Percentiles rank a stretch among this genome's conserved stretches.
Conservation (phyloP, 2,888 invertebrate genomes). For the Neocrepidodera transversa region DNA sequence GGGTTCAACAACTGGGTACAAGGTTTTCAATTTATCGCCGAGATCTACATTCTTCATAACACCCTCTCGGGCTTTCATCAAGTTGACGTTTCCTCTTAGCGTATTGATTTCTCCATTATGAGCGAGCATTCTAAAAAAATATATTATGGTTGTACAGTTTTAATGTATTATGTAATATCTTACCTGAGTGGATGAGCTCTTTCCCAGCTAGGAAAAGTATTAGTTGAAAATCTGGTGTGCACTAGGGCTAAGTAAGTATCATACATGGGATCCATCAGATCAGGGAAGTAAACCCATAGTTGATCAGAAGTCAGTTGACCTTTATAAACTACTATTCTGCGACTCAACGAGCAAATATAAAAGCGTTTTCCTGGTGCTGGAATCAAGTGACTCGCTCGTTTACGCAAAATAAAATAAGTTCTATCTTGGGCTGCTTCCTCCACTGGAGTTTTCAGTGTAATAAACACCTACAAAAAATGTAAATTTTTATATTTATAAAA, state of each 20-base stretch:
- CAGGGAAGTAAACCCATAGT: conserved; percentile 80
- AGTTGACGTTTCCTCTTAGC: conserved; percentile 95
- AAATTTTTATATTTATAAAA: neutral
- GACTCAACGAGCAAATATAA: conserved; percentile 95
- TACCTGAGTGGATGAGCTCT: conserved; percentile 96
- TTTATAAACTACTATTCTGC: conserved; percentile 94
- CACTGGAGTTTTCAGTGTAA: conserved; percentile 45
- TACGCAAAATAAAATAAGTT: conserved; percentile 81
- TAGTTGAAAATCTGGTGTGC: conserved; percentile 98
- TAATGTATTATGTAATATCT: conserved; percentile 31
- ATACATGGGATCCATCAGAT: conserved; percentile 76
- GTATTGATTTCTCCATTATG: conserved; percentile 99
- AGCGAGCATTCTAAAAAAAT: conserved; percentile 75
- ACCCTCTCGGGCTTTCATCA: conserved; percentile 98
- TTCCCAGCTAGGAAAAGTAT: conserved; percentile 99
- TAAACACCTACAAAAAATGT: conserved; percentile 67
- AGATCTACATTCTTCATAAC: conserved; percentile 90
- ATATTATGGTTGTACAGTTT: neutral
- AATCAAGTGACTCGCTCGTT: conserved; percentile 90
- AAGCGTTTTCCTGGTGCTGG: conserved; percentile 86
- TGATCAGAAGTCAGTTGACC: conserved; percentile 97
- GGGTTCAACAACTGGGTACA: conserved; percentile 97
- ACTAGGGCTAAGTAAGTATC: conserved; percentile 95
- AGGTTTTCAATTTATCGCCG: conserved; percentile 82
- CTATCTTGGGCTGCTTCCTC: conserved; percentile 55